Evolutionary conservation across 2,888 invertebrate species (phyloP).

Genomic region (Dysmachus trigonus): DNA sequence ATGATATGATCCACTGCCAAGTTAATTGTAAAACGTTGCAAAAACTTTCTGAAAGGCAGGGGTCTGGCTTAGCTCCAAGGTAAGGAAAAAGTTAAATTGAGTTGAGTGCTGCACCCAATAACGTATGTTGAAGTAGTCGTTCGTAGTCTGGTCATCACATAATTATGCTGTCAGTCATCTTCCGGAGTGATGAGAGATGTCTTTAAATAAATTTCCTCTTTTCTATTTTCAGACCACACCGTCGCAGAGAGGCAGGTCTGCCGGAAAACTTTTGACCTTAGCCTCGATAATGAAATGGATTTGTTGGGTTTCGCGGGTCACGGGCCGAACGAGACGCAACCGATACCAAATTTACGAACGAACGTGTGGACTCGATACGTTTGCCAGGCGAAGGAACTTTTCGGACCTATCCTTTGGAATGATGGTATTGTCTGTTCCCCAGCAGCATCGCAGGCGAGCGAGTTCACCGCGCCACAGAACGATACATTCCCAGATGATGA

Average conservation of each 20-base stretch:
- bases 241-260: background rate
- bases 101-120: background rate
- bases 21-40: background rate
- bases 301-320: constrained; percentile 60
- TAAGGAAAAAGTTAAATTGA: background rate
- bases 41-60: background rate
- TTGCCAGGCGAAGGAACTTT: background rate
- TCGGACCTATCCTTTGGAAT: constrained; percentile 54
- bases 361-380: background rate
- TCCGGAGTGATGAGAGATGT: background rate
- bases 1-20: background rate
- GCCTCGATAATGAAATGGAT: constrained; percentile 64
- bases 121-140: background rate
- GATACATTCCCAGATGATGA: background rate
- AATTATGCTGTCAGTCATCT: constrained; percentile 16
- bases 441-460: background rate
- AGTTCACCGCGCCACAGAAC: background rate
- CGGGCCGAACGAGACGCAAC: constrained; percentile 50
- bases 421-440: constrained; percentile 56
- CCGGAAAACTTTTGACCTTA: background rate
- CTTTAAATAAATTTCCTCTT: background rate
- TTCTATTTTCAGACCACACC: background rate
- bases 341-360: background rate
- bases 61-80: background rate
- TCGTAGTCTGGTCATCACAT: background rate